Conservation (phyloP, 2,888 invertebrate species). For the Macropis europaea region DNA sequence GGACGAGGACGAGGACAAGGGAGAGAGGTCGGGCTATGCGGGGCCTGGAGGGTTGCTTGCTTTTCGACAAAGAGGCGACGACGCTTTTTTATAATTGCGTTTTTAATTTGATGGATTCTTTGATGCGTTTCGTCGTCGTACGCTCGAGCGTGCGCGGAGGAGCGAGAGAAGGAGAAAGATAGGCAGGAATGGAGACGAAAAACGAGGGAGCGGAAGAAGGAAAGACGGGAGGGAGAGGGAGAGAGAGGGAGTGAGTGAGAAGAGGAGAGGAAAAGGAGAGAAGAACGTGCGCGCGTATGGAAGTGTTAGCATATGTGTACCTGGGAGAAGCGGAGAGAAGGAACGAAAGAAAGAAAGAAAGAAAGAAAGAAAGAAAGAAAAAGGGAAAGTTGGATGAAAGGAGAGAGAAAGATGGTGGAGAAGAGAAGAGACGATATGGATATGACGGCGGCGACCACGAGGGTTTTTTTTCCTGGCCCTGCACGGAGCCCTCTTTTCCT, state of each 20-base stretch:
- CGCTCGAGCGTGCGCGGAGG: constrained; percentile 51
- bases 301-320: constrained; percentile 2
- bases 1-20: constrained; percentile 24
- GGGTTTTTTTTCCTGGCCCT: constrained; percentile 56
- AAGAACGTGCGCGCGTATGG: constrained; percentile 27
- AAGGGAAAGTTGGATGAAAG: neutral
- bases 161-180: constrained; percentile 25
- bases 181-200: constrained; percentile 35
- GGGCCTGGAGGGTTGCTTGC: constrained; percentile 59
- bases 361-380: neutral
- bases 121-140: constrained; percentile 72
- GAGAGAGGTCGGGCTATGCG: constrained; percentile 22
- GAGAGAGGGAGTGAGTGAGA: neutral
- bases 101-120: constrained; percentile 79
- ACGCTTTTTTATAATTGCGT: constrained; percentile 78
- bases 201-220: constrained; percentile 11
- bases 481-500: constrained; percentile 44
- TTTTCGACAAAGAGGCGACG: constrained; percentile 75
- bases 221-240: neutral
- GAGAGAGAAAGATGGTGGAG: neutral
- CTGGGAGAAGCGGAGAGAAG: neutral
- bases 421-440: constrained; percentile 25
- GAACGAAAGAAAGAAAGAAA: constrained; percentile 1
- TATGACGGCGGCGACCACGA: constrained; percentile 48
- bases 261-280: neutral